Evolutionary conservation across 1,140 invertebrate species (phyloP).

Genomic region (Sitobion miscanthi): DNA sequence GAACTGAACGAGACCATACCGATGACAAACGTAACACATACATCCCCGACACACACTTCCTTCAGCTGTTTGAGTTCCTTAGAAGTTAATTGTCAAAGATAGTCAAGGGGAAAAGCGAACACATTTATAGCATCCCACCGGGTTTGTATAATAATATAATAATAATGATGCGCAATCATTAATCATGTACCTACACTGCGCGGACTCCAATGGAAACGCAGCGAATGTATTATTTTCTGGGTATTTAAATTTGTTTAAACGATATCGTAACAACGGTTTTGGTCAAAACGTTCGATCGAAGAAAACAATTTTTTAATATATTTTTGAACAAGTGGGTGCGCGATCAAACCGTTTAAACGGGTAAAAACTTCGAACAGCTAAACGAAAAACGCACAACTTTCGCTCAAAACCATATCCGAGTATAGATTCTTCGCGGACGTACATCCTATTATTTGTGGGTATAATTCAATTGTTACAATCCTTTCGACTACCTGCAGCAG

Average conservation of each 20-base stretch:
- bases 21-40: not conserved
- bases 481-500: not conserved
- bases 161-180: not conserved
- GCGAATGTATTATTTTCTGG: not conserved
- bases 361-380: not conserved
- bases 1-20: not conserved
- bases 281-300: not conserved
- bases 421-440: not conserved
- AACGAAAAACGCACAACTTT: not conserved
- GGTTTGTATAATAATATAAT: not conserved
- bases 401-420: no score
- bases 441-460: no score
- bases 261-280: not conserved
- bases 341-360: not conserved
- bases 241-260: not conserved
- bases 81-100: slow-evolving; percentile 25
- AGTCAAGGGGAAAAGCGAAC: not conserved
- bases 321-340: not conserved
- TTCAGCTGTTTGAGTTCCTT: slow-evolving; percentile 29
- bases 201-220: not conserved
- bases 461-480: not conserved
- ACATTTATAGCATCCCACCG: not conserved
- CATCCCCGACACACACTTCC: not conserved
- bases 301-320: not conserved
- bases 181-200: no score